These are phyloP conservation scores for Archaeoteleia sp. DNA, from an alignment of 2,888 invertebrate species.

Conservation along the genomic window DNA sequence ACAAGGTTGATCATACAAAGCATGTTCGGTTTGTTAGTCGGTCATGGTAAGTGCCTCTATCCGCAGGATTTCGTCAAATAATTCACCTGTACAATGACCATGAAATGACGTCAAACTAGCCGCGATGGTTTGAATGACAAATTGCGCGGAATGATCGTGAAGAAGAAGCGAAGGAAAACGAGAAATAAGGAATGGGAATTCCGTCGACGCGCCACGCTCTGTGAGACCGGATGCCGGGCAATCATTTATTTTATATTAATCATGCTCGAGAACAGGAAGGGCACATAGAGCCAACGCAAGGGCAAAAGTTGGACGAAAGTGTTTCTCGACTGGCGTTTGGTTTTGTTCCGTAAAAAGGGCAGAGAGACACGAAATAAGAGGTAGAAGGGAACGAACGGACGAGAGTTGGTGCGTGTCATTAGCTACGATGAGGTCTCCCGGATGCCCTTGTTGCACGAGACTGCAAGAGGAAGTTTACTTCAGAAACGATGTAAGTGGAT, in stretches of 20 bases:
- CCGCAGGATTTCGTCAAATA: slow-evolving; percentile 56
- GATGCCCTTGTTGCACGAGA: slow-evolving; percentile 60
- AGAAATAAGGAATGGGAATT: slow-evolving; percentile 58
- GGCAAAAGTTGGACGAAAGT: slow-evolving; percentile 49
- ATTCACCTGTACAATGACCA: slow-evolving; percentile 72
- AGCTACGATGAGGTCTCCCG: slow-evolving; percentile 68
- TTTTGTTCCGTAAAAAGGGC: slow-evolving; percentile 37
- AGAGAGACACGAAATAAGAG: slow-evolving; percentile 37
- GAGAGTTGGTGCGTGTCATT: slow-evolving; percentile 72
- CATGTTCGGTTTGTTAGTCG: slow-evolving; percentile 35
- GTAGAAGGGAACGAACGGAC: slow-evolving; percentile 47
- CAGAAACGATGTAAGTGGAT: slow-evolving; percentile 71
- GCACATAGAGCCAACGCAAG: slow-evolving; percentile 46
- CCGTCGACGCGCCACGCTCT: slow-evolving; percentile 59
- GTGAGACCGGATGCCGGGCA: slow-evolving; percentile 73
- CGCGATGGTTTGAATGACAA: slow-evolving; percentile 71
- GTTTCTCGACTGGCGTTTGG: slow-evolving; percentile 36
- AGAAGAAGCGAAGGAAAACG: slow-evolving; percentile 56
- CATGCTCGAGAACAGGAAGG: slow-evolving; percentile 69
- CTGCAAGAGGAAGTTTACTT: slow-evolving; percentile 67
- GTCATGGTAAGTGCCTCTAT: slow-evolving; percentile 50
- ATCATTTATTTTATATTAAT: slow-evolving; percentile 75
- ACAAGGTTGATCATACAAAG: slow-evolving; percentile 44
- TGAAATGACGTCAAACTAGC: slow-evolving; percentile 73
- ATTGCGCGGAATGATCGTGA: slow-evolving; percentile 72